Percentiles rank a stretch among this genome's conserved stretches.
phyloP scores from a whole-genome alignment of 2,888 invertebrate species.

The Cistogaster globosa region DNA sequence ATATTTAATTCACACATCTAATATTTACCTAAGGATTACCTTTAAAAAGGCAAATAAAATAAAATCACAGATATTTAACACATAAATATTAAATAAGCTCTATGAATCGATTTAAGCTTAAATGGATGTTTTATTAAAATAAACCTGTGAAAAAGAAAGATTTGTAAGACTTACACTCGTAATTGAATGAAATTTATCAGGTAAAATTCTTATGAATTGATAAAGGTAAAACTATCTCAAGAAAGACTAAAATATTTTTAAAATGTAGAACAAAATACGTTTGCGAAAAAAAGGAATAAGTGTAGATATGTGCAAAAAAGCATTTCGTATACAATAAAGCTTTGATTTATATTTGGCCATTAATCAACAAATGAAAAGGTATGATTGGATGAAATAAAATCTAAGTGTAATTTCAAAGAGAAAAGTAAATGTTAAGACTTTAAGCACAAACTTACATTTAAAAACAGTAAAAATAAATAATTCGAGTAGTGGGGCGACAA shows the following conservation, averaged over 20 bases:
- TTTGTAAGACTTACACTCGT: conserved; percentile 44
- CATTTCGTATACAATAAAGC: neutral
- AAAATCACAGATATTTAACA: conserved; percentile 39
- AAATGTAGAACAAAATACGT: neutral
- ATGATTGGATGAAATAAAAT: conserved; percentile 25
- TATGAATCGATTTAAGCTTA: conserved; percentile 51
- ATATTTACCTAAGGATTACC: neutral
- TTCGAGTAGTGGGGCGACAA: too few relatives aligned
- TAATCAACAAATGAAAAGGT: conserved; percentile 47
- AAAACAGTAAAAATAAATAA: too few relatives aligned
- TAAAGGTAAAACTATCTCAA: conserved; percentile 6
- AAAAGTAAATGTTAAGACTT: conserved; percentile 19
- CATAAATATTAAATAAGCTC: conserved; percentile 62
- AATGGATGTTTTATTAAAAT: conserved; percentile 1
- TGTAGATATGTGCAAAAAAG: neutral
- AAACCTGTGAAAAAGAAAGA: conserved; percentile 29
- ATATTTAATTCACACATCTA: neutral
- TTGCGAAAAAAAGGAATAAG: neutral
- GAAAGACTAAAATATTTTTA: neutral
- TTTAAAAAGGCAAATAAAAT: neutral
- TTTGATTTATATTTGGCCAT: conserved; percentile 57
- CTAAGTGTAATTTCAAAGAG: conserved; percentile 4
- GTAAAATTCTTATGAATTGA: conserved; percentile 1
- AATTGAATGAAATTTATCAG: conserved; percentile 61
- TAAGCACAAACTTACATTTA: too few relatives aligned